Evolutionary conservation across 2,888 invertebrate genomes (phyloP).

Genomic region (Ichneumoninae sp.): DNA sequence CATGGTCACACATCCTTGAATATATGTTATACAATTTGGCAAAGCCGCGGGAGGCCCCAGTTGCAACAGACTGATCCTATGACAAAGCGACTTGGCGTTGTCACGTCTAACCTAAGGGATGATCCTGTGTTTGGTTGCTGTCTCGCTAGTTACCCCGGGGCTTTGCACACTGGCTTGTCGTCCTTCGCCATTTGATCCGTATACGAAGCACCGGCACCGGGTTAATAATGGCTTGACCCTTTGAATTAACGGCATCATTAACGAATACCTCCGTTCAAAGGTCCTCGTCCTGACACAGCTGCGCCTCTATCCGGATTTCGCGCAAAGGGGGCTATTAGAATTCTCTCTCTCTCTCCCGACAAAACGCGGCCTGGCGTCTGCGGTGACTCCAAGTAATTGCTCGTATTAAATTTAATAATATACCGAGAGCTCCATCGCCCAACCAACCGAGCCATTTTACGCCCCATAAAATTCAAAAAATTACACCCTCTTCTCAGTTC

Average conservation of each 20-base stretch:
- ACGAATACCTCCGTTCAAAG: slow-evolving; percentile 55
- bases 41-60: background rate
- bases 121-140: slow-evolving; percentile 14
- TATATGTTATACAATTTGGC: background rate
- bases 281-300: slow-evolving; percentile 21
- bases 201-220: slow-evolving; percentile 57
- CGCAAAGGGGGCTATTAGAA: slow-evolving; percentile 67
- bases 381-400: slow-evolving; percentile 74
- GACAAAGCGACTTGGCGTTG: slow-evolving; percentile 18
- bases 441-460: slow-evolving; percentile 46
- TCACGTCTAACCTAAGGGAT: slow-evolving; percentile 20
- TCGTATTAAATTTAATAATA: slow-evolving; percentile 78
- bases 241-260: slow-evolving; percentile 78
- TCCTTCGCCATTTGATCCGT: slow-evolving; percentile 72
- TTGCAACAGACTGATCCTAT: background rate
- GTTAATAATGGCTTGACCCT: slow-evolving; percentile 75
- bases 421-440: slow-evolving; percentile 34
- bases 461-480: slow-evolving; percentile 56
- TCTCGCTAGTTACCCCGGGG: slow-evolving; percentile 44
- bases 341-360: slow-evolving; percentile 16
- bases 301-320: slow-evolving; percentile 39
- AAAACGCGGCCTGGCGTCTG: slow-evolving; percentile 47
- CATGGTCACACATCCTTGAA: too few relatives aligned
- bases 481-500: background rate
- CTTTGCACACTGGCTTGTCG: slow-evolving; percentile 37